Base-by-base conservation (phyloP, 2,797 vertebrate genomes). In the Phoxinus dragarum region DNA sequence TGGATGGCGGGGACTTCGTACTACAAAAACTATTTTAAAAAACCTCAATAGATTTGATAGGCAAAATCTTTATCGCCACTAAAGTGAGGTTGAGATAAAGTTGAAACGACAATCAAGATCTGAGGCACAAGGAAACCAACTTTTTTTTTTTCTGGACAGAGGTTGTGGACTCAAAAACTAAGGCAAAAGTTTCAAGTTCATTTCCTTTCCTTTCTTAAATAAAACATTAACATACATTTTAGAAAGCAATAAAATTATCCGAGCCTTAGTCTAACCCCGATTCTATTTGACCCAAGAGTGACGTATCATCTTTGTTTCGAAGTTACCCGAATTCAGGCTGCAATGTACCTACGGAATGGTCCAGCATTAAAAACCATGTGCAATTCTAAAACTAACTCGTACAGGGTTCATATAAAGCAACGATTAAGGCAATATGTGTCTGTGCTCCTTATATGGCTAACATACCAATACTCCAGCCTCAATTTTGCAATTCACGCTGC, bases 401-500 rank as follows among this genome's bases (percentile, higher is more conserved):
- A 88, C 88, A 89, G 90, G 82, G 82, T 83, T 88, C 87, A 92
- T 85, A 84, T 89, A 93, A 85, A 89, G 92, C 82, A 93, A 91
- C 90, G 93, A 91, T 95, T 96, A 96, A 96, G 95, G 95, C 95
- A 96, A 92, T 93, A 93, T 91, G 91, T 92, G 92, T 92, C 92
- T 93, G 93, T 93, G 91, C 93, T 94, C 93, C 82, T 93, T 90
- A 86, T 90, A 90, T 90, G 92, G 94, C 94, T 92, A 93, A 88
- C 88, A 87, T 85, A 88, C 86, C 85, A 80, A 94, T 91, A 88
- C 92, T 88, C 23, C 80, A 88, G 87, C 73, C 82, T 80, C 80
- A 90, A 69, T 75, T 80, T 86, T 86, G 84, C 84, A 84, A 84
- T 80, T 69, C 64, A 66, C 36, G 69, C 75, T 67, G 84, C 88